A percentile compares a stretch with the other conserved stretches of the same genome.
phyloP scores from a whole-genome alignment of 1,140 invertebrate genomes.

The Ridgeia piscesae region DNA sequence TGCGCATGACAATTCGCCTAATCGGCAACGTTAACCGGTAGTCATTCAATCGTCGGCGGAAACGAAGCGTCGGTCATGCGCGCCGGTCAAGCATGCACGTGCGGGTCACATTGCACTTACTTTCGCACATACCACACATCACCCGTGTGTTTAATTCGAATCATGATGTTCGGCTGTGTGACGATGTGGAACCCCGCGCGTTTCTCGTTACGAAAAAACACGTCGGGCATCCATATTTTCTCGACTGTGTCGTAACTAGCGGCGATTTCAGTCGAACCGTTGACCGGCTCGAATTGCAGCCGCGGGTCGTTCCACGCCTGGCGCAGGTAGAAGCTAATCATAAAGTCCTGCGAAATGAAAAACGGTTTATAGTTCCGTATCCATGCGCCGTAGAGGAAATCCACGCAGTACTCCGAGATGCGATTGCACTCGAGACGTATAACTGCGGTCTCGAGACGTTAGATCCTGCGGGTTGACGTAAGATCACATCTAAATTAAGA shows the following conservation, averaged over 20 bases:
- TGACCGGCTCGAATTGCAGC: not conserved
- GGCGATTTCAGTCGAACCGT: slow-evolving; percentile 8
- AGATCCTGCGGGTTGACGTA: too few relatives aligned
- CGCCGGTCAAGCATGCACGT: not conserved
- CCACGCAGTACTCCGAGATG: too few relatives aligned
- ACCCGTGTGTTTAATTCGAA: slow-evolving; percentile 37
- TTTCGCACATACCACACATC: slow-evolving; percentile 28
- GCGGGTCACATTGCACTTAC: slow-evolving; percentile 20
- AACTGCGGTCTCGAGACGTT: too few relatives aligned
- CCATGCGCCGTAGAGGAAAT: not conserved
- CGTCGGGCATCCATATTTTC: slow-evolving; percentile 56
- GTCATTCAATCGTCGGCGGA: not conserved
- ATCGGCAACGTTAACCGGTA: not conserved
- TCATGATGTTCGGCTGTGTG: slow-evolving; percentile 58
- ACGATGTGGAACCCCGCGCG: slow-evolving; percentile 56
- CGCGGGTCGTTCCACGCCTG: slow-evolving; percentile 11
- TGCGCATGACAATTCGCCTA: not conserved
- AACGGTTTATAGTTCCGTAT: not conserved
- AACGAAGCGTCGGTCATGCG: not conserved
- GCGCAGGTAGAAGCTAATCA: slow-evolving; percentile 21
- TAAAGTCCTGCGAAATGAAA: slow-evolving; percentile 18
- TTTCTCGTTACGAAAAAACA: slow-evolving; percentile 60
- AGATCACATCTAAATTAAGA: too few relatives aligned
- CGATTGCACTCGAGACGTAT: too few relatives aligned
- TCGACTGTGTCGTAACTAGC: slow-evolving; percentile 3